These are phyloP conservation scores for Phlogophora meticulosa DNA, from an alignment of 2,888 invertebrate genomes.

Conservation along the genomic window DNA sequence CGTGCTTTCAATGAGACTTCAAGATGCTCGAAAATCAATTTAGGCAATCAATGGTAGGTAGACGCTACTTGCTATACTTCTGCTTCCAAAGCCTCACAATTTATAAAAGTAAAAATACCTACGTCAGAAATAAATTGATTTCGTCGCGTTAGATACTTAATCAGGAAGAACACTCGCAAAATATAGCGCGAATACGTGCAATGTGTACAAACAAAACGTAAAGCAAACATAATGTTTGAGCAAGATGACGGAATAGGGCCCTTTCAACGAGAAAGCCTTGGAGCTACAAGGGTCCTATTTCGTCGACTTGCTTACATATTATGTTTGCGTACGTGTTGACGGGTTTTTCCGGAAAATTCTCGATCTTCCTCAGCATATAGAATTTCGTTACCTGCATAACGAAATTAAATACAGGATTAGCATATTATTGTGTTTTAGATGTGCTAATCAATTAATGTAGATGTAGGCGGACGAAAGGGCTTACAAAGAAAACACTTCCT, in stretches of 20 bases:
- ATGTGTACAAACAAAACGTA: slow-evolving; percentile 36
- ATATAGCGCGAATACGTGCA: slow-evolving; percentile 46
- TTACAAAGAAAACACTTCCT: too few relatives aligned
- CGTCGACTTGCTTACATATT: slow-evolving; percentile 16
- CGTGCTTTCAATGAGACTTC: too few relatives aligned
- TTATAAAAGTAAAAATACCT: slow-evolving; percentile 1
- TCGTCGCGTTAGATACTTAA: slow-evolving; percentile 28
- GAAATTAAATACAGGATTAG: not conserved
- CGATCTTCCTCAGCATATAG: slow-evolving; percentile 3
- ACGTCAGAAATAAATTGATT: slow-evolving; percentile 7
- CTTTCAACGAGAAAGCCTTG: slow-evolving; percentile 33
- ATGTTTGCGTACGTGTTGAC: slow-evolving; percentile 37
- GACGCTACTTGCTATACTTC: too few relatives aligned
- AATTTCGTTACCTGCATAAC: not conserved
- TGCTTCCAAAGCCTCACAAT: not conserved
- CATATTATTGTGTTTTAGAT: not conserved
- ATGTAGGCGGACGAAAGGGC: too few relatives aligned
- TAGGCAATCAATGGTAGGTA: too few relatives aligned
- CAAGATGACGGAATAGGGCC: slow-evolving; percentile 42
- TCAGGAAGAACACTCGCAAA: slow-evolving; percentile 31
- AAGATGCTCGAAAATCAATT: too few relatives aligned
- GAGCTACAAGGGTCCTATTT: slow-evolving; percentile 31
- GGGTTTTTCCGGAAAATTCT: slow-evolving; percentile 9
- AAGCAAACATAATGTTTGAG: slow-evolving; percentile 43
- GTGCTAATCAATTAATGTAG: too few relatives aligned